Conservation (phyloP, 2,113 vertebrate species). For the Ptyas mucosa region DNA sequence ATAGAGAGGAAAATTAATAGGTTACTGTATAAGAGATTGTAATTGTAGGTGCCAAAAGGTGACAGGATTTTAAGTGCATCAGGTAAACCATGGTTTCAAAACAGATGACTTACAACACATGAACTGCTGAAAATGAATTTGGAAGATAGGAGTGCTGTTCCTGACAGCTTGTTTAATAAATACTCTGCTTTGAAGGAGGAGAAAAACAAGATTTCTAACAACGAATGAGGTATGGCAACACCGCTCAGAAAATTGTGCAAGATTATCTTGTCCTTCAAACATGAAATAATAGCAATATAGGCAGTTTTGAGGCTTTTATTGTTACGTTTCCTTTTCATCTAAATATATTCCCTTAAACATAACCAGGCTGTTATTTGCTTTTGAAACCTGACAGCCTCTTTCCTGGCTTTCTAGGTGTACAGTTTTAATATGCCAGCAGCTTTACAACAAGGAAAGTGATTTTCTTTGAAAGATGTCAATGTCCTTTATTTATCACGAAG, state of each 20-base stretch:
- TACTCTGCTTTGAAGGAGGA: constrained; percentile 56
- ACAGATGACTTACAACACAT: background rate
- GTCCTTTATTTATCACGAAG: constrained; percentile 55
- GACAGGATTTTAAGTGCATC: constrained; percentile 25
- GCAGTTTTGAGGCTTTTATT: background rate
- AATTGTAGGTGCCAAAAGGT: constrained; percentile 34
- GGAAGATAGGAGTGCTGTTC: constrained; percentile 47
- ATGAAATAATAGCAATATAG: constrained; percentile 36
- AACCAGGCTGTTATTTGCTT: constrained; percentile 48
- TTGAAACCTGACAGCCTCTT: constrained; percentile 25
- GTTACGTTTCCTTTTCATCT: constrained; percentile 17
- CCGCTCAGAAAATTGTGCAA: constrained; percentile 54
- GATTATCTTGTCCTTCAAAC: constrained; percentile 49
- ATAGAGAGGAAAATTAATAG: constrained; percentile 34
- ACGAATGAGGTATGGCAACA: constrained; percentile 53
- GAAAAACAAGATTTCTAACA: constrained; percentile 50
- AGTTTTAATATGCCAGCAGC: constrained; percentile 37
- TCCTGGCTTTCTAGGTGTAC: constrained; percentile 41
- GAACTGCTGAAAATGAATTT: background rate
- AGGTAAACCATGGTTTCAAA: constrained; percentile 22
- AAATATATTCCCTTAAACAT: constrained; percentile 37
- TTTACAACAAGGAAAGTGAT: constrained; percentile 43
- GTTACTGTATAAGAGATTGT: constrained; percentile 12
- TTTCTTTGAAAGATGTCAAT: constrained; percentile 49
- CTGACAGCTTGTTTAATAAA: constrained; percentile 9